Percentiles rank a stretch among this genome's conserved stretches.
Evolutionary conservation across 1,140 invertebrate species (phyloP).

Genomic region (Mylabris phalerata): DNA sequence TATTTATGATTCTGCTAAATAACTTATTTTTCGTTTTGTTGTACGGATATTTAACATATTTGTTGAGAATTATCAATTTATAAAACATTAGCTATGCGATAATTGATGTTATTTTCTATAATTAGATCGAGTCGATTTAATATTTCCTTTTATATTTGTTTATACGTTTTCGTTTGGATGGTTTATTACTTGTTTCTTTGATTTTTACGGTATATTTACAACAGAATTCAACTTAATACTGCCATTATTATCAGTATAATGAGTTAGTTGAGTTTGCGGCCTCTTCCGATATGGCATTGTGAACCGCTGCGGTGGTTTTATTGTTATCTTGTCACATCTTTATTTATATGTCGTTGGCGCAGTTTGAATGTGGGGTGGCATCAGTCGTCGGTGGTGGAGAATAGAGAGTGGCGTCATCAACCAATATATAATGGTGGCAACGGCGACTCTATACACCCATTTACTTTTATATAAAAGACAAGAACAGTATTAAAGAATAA

Average conservation of each 20-base stretch:
- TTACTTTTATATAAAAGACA: background rate
- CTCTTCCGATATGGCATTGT: slow-evolving; percentile 8
- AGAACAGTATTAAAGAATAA: background rate
- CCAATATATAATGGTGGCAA: too few relatives aligned
- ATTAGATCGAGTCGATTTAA: background rate
- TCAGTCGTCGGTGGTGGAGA: slow-evolving; percentile 1
- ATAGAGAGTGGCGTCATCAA: background rate
- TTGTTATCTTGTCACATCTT: slow-evolving; percentile 19
- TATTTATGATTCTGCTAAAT: too few relatives aligned
- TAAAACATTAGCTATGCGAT: background rate
- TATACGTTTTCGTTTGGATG: background rate
- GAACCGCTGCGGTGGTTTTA: slow-evolving; percentile 17
- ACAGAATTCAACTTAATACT: background rate
- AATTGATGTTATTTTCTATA: slow-evolving; percentile 6
- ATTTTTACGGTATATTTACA: too few relatives aligned
- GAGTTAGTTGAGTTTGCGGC: slow-evolving; percentile 15
- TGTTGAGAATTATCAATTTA: too few relatives aligned
- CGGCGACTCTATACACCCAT: too few relatives aligned
- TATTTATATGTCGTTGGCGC: slow-evolving; percentile 17
- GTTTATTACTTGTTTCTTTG: background rate
- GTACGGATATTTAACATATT: too few relatives aligned
- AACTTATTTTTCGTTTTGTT: too few relatives aligned
- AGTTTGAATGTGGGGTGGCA: slow-evolving; percentile 11
- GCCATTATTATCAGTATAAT: slow-evolving; percentile 10
- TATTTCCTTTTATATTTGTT: background rate